Conservation (phyloP, 2,888 invertebrate species). For the Caenorhabditis angaria region DNA sequence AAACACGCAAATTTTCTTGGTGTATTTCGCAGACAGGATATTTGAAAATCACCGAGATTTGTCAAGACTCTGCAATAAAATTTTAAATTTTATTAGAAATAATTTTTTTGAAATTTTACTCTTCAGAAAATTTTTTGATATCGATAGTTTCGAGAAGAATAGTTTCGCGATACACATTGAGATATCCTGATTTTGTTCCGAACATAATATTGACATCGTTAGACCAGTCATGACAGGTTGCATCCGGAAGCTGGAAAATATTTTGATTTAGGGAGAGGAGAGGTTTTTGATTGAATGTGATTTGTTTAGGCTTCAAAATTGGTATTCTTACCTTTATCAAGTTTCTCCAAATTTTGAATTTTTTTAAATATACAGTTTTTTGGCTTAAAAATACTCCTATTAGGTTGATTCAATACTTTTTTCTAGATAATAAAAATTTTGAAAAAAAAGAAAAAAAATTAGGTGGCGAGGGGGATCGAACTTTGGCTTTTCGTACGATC, state of each 20-base stretch:
- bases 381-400: too few species aligned
- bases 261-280: too few species aligned
- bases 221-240: conserved; percentile 63
- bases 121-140: conserved; percentile 42
- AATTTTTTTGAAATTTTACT: conserved; percentile 31
- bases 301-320: too few species aligned
- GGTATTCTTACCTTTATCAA: too few species aligned
- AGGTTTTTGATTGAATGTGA: too few species aligned
- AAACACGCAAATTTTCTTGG: conserved; percentile 31
- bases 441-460: too few species aligned
- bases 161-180: conserved; percentile 65
- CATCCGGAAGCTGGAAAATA: conserved; percentile 41
- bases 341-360: too few species aligned
- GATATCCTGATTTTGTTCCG: conserved; percentile 51
- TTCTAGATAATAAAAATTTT: too few species aligned
- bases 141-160: conserved; percentile 60
- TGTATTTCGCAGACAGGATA: conserved; percentile 29
- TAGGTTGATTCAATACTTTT: too few species aligned
- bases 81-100: not conserved
- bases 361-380: too few species aligned
- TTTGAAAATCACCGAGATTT: conserved; percentile 20
- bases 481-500: too few species aligned
- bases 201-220: conserved; percentile 67
- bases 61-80: conserved; percentile 19
- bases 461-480: too few species aligned